Evolutionary conservation across 2,797 vertebrate genomes (phyloP).

Genomic region (Ispidina picta): DNA sequence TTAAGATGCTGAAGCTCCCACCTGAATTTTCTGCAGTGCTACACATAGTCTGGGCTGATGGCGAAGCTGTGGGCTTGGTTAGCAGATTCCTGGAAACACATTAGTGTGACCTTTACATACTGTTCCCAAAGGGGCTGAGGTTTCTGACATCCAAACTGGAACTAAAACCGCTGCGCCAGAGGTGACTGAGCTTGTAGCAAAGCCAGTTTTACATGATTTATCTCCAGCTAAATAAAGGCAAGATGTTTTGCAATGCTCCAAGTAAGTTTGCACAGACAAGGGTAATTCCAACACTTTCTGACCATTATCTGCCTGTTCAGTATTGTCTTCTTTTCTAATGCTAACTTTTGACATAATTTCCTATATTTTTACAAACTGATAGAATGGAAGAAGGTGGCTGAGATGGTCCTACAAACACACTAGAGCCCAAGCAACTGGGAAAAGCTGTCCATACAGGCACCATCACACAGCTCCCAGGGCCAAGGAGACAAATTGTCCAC

Average conservation of each 20-base stretch:
- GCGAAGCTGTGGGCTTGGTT: too few relatives aligned
- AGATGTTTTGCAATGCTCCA: neutral
- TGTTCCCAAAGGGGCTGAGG: neutral
- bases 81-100: neutral
- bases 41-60: fast-evolving
- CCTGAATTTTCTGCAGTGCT: neutral
- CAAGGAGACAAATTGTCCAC: neutral
- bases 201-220: neutral
- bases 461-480: neutral
- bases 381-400: neutral
- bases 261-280: neutral
- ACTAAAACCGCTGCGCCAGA: neutral
- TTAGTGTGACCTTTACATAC: neutral
- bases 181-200: neutral
- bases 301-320: neutral
- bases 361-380: neutral
- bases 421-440: neutral
- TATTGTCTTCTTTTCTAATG: neutral
- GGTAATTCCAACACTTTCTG: neutral
- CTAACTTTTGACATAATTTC: neutral
- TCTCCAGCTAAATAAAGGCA: neutral
- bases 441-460: neutral
- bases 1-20: neutral
- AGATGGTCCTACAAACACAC: neutral
- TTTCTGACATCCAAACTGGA: neutral